phyloP scores from a whole-genome alignment of 2,797 vertebrate species.

The Todus mexicanus region DNA sequence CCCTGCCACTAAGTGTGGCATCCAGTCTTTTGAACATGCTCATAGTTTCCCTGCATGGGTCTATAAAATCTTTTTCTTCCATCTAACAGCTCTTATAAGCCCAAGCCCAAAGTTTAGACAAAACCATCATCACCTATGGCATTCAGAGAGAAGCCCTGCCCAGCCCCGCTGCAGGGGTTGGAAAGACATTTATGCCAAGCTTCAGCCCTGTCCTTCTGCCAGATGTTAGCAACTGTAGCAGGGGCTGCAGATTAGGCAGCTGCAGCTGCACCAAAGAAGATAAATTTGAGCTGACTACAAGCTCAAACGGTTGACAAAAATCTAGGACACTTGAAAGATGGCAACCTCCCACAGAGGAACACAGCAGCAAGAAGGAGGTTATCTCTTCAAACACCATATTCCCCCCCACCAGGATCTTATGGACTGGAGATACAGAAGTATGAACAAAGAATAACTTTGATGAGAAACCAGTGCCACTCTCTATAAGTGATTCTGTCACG shows the following conservation, averaged over 20 bases:
- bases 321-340: neutral
- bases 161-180: neutral
- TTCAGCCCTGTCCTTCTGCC: neutral
- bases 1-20: too few relatives aligned
- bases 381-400: neutral
- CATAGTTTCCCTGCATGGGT: neutral
- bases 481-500: neutral
- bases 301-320: neutral
- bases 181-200: neutral
- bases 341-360: neutral
- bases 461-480: neutral
- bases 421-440: neutral
- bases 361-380: neutral
- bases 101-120: neutral
- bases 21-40: too few relatives aligned
- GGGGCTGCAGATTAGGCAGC: neutral
- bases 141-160: neutral
- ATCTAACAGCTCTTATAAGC: neutral
- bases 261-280: neutral
- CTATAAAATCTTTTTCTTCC: neutral
- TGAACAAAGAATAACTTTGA: neutral
- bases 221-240: neutral
- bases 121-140: neutral
- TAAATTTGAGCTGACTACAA: neutral
- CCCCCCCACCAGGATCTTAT: neutral